Base-by-base conservation (phyloP, 2,888 invertebrate species). In the Adela reaumurella region DNA sequence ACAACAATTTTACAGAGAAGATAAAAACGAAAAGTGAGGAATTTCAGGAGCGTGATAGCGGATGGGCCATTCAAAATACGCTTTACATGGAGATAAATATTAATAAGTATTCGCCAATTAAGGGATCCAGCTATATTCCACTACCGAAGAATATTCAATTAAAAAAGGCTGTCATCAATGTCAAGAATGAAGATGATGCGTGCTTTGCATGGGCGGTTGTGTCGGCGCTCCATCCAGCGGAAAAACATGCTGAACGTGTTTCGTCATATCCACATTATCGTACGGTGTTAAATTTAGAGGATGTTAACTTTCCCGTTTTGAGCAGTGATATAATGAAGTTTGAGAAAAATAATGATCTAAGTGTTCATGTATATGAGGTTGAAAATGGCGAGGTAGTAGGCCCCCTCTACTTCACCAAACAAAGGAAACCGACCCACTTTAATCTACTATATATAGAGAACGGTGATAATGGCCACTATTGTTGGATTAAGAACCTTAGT, bases 181-280 rank as follows among this genome's bases (percentile, higher is more conserved):
- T 62, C 0, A 49, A 57, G 48, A 62, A 59, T 49, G n/a, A 55
- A 8, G 61, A 60, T 52, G 17, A 53, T 17, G 46, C 50, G 14
- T 59, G 60, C 49, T 61, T 60, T 51, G 52, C 53, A 1, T 60
- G 58, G 58, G 52, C 57, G 41, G 49, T 60, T 43, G 48, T 55
- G 11, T 53, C 56, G 18, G 57, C 59, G 41, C 43, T 60, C 35
- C 52, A 51, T 49, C 56, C 57, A 1, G 49, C 47, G 10, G 20
- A 45, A 41, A 24, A 20, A 11, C 1, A 58, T 49, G 4, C 44
- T n/a, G 41, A 57, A 17, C 46, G 54, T 46, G 14, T 51, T n/a
- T 47, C 50, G 14, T 51, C 50, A 10, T 61, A 61, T 49, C 56
- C 57, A 4, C 51, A 58, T 46, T 56, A 53, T 48, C 49, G 51